Evolutionary conservation across 2,113 vertebrate genomes (phyloP), one percentile per base, ranked within the genome.

Genomic region (Orcinus orca): DNA sequence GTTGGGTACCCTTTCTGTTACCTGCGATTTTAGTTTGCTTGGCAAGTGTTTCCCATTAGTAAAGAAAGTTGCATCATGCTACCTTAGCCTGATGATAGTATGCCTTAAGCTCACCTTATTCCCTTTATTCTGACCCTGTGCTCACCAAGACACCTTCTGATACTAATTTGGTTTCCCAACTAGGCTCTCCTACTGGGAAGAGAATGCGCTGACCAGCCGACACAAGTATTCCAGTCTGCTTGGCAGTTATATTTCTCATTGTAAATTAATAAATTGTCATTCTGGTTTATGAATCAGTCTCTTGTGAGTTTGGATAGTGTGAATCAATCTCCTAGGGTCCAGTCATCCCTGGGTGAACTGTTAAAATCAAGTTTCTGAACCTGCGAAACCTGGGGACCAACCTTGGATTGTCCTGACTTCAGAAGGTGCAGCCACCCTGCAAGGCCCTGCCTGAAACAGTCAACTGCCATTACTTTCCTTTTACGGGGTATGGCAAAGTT

Each of bases 221-320:
- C 87, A 85, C 50, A 80, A 67, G 63, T 96, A 70, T 93, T 89
- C 44, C 10, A 4, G 93, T 97, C 80, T 81, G 94, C 74, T 90
- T 96, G 92, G 95, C 88, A 95, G 95, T 95, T 93, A 84, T 3
- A 58, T 41, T 97, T 94, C 80, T 88, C 92, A 44, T 53, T 96
- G 82, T 90, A 92, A 97, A 97, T 92, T 92, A 73, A 81, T 96
- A 90, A 90, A 73, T 74, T 65, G 92, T 68, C 55, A 33, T 92
- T 97, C 73, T 97, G 92, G 23, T 87, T 97, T 95, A 73, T 89
- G 60, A 96, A 47, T 95, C 85, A 91, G 85, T 74, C 80, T 96
- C 90, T 96, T 77, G 18, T 93, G 93, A 96, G 60, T 95, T 96
- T 86, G 84, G 76, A 93, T 94, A 89, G 67, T 10, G 38, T 74